Percentiles rank a stretch among this genome's conserved stretches.
These are phyloP conservation scores for Thaumatotibia leucotreta DNA, from an alignment of 1,140 invertebrate genomes.

Conservation along the genomic window DNA sequence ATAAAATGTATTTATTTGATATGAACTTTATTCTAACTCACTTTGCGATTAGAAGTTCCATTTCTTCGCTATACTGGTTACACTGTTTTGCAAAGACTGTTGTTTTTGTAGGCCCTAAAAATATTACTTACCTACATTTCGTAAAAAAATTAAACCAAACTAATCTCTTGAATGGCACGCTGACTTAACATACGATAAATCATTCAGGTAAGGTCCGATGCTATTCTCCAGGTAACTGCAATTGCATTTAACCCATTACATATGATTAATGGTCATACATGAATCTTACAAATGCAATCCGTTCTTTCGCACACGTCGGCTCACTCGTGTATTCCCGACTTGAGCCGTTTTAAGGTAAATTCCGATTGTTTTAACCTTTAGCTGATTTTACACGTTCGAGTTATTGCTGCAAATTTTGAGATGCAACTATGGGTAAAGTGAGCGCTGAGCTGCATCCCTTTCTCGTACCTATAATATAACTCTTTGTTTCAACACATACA, in stretches of 20 bases:
- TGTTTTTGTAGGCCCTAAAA: not conserved
- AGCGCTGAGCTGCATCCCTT: too few relatives aligned
- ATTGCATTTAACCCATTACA: conserved; percentile 20
- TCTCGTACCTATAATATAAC: too few relatives aligned
- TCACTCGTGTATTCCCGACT: not conserved
- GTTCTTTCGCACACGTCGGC: conserved; percentile 19
- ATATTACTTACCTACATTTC: not conserved
- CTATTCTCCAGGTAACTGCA: conserved; percentile 6
- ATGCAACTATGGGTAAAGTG: too few relatives aligned
- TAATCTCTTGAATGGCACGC: not conserved
- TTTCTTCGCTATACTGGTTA: too few relatives aligned
- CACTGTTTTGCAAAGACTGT: not conserved
- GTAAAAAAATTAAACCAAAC: not conserved
- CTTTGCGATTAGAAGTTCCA: too few relatives aligned
- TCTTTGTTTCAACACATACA: too few relatives aligned
- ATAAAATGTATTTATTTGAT: not conserved
- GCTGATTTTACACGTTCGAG: too few relatives aligned
- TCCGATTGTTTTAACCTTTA: too few relatives aligned
- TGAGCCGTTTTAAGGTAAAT: too few relatives aligned
- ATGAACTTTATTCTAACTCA: too few relatives aligned
- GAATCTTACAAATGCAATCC: conserved; percentile 31
- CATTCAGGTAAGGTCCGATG: conserved; percentile 6
- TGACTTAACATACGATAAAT: conserved; percentile 5
- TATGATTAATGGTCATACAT: conserved; percentile 38
- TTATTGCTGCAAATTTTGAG: too few relatives aligned